phyloP scores from a whole-genome alignment of 2,113 vertebrate species.

The Engystomops pustulosus region DNA sequence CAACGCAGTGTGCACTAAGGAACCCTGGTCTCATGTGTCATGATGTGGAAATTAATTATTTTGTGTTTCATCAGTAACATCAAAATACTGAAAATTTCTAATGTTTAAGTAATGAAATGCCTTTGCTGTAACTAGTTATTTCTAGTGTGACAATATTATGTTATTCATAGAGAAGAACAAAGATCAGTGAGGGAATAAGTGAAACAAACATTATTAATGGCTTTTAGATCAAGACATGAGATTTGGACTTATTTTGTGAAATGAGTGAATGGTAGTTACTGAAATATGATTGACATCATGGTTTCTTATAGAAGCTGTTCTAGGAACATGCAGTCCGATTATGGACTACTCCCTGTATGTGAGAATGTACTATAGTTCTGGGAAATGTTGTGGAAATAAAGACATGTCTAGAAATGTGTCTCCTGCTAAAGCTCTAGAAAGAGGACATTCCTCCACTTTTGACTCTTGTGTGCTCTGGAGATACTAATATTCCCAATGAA shows the following conservation, averaged over 20 bases:
- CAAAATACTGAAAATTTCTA: conserved; percentile 27
- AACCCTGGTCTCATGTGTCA: not conserved
- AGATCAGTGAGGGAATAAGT: not conserved
- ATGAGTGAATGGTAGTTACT: not conserved
- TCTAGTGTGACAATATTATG: conserved; percentile 13
- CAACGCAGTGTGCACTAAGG: not conserved
- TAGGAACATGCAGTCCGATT: not conserved
- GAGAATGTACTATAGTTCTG: too few relatives aligned
- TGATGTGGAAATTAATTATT: conserved; percentile 38
- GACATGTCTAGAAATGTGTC: too few relatives aligned
- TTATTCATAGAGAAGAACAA: not conserved
- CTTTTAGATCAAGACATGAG: not conserved
- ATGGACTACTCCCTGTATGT: not conserved
- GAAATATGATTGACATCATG: not conserved
- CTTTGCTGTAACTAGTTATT: conserved; percentile 12
- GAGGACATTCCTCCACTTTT: too few relatives aligned
- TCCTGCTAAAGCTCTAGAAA: too few relatives aligned
- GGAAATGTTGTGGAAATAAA: too few relatives aligned
- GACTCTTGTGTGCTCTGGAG: too few relatives aligned
- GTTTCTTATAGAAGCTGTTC: not conserved
- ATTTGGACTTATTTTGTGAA: conserved; percentile 1
- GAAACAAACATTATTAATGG: conserved; percentile 12
- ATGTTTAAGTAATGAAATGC: conserved; percentile 42
- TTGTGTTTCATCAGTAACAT: conserved; percentile 27
- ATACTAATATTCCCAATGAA: too few relatives aligned